phyloP scores from a whole-genome alignment of 2,113 vertebrate genomes.

The Pyrgilauda ruficollis region DNA sequence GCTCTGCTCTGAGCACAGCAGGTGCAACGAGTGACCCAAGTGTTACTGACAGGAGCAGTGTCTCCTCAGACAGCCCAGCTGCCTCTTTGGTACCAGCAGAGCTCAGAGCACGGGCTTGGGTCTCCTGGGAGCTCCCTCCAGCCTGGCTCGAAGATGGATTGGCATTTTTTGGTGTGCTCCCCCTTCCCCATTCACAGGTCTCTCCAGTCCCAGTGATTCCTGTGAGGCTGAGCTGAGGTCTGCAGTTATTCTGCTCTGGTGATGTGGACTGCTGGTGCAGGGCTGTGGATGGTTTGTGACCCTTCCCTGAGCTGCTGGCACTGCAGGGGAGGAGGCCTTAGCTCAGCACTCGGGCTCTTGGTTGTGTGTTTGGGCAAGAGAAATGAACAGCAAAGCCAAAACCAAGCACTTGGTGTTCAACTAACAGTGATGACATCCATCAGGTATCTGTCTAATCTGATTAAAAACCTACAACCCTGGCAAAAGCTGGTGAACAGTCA shows the following conservation, averaged over 20 bases:
- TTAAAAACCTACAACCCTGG: neutral
- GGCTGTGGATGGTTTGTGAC: neutral
- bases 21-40: accelerated
- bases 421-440: neutral
- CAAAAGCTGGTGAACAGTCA: neutral
- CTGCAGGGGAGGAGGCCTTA: neutral
- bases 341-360: neutral
- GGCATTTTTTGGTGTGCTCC: neutral
- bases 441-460: neutral
- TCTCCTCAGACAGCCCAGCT: neutral
- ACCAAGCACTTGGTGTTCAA: neutral
- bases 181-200: neutral
- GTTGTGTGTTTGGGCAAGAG: neutral
- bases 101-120: neutral
- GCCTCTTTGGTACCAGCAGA: neutral
- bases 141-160: accelerated
- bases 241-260: neutral
- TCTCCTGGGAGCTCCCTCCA: neutral
- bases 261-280: accelerated
- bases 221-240: neutral
- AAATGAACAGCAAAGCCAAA: neutral
- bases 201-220: neutral
- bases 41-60: neutral
- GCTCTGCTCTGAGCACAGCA: neutral
- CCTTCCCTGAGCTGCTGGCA: neutral